A percentile compares a stretch with the other conserved stretches of the same genome.
Evolutionary conservation across 2,113 vertebrate genomes (phyloP).

Genomic region (Sceloporus tristichus): DNA sequence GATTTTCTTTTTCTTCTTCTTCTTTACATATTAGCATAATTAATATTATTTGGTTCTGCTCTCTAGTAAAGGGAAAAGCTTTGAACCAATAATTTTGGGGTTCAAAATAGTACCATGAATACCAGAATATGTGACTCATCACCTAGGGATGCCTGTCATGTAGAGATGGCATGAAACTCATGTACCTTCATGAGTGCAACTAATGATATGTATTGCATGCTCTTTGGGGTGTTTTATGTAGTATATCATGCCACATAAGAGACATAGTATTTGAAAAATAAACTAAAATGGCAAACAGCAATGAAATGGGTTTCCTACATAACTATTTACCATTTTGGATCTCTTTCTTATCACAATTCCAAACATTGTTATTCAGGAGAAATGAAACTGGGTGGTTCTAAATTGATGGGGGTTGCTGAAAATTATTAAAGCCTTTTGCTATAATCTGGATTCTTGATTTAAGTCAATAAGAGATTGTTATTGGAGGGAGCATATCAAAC

Average conservation of each 20-base stretch:
- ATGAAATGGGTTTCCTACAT: conserved; percentile 72
- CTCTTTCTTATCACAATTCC: conserved; percentile 67
- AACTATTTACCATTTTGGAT: conserved; percentile 62
- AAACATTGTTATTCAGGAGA: conserved; percentile 70
- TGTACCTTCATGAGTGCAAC: fast-evolving
- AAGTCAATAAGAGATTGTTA: conserved; percentile 13
- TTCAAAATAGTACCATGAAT: background rate
- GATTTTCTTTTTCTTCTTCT: too few species aligned
- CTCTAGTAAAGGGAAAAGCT: too few species aligned
- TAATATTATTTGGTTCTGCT: too few species aligned
- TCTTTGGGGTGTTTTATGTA: conserved; percentile 34
- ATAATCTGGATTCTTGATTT: conserved; percentile 41
- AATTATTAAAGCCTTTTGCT: conserved; percentile 56
- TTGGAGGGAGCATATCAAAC: conserved; percentile 24
- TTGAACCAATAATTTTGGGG: too few species aligned
- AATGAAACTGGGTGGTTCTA: conserved; percentile 58
- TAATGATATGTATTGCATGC: background rate
- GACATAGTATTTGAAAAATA: conserved; percentile 72
- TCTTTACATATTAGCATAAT: too few species aligned
- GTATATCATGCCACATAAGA: conserved; percentile 48
- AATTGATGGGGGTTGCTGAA: conserved; percentile 42
- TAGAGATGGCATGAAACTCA: fast-evolving
- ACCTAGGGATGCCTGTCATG: fast-evolving
- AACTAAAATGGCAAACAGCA: conserved; percentile 73
- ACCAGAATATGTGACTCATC: fast-evolving